Evolutionary conservation across 2,888 invertebrate genomes (phyloP).

Genomic region (Yponomeuta cagnagella): DNA sequence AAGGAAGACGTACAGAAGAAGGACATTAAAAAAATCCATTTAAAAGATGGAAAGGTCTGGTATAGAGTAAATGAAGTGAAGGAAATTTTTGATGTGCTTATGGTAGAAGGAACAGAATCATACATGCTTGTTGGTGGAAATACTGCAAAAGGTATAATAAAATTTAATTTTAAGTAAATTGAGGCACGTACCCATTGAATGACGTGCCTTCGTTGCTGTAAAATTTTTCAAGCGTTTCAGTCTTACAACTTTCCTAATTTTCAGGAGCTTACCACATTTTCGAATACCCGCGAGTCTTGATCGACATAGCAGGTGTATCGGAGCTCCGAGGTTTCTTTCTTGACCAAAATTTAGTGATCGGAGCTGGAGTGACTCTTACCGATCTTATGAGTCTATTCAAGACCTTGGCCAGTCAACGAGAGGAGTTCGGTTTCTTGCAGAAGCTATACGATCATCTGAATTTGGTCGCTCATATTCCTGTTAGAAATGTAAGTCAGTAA

Average conservation of each 20-base stretch:
- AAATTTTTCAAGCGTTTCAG: not conserved
- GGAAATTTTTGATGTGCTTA: constrained; percentile 50
- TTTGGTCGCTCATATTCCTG: constrained; percentile 80
- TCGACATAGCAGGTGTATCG: constrained; percentile 76
- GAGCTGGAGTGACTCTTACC: constrained; percentile 72
- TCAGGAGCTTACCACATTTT: constrained; percentile 34
- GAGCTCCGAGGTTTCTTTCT: constrained; percentile 65
- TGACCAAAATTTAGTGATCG: constrained; percentile 65
- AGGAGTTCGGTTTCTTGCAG: constrained; percentile 75
- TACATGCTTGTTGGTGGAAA: constrained; percentile 79
- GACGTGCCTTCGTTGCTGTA: not conserved
- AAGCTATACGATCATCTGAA: constrained; percentile 77
- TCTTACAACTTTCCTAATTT: not conserved
- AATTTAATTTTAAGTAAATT: no score
- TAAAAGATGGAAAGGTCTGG: constrained; percentile 40
- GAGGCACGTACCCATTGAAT: not conserved
- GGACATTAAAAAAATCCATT: constrained; percentile 18
- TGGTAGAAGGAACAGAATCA: constrained; percentile 37
- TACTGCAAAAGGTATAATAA: constrained; percentile 76
- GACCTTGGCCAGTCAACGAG: constrained; percentile 28
- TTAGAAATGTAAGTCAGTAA: constrained; percentile 78
- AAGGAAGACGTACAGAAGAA: constrained; percentile 6
- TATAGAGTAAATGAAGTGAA: constrained; percentile 54
- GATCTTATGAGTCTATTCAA: constrained; percentile 63
- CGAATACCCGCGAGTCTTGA: constrained; percentile 38